phyloP scores from a whole-genome alignment of 2,888 invertebrate species.

The Cistogaster globosa region DNA sequence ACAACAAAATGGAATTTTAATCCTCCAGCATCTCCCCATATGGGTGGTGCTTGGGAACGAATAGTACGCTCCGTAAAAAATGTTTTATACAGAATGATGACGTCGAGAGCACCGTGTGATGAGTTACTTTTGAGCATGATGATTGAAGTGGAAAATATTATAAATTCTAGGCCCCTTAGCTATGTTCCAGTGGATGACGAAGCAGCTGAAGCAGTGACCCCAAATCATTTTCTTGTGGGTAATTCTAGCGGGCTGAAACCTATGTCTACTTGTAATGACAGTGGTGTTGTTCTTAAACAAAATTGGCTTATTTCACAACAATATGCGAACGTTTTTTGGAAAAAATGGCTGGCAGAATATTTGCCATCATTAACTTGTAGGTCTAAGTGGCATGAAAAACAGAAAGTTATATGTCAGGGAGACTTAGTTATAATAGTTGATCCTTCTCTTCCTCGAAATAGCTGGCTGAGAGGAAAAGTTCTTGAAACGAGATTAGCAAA shows the following conservation, averaged over 20 bases:
- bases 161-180: conserved; percentile 23
- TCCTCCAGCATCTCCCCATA: conserved; percentile 36
- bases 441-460: conserved; percentile 37
- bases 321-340: conserved; percentile 40
- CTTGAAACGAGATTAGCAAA: conserved; percentile 50
- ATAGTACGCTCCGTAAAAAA: conserved; percentile 41
- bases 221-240: conserved; percentile 48
- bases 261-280: conserved; percentile 12
- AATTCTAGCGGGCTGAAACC: conserved; percentile 51
- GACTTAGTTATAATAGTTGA: conserved; percentile 46
- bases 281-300: conserved; percentile 8
- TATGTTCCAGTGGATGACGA: conserved; percentile 31
- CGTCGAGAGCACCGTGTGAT: conserved; percentile 4
- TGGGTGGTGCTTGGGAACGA: conserved; percentile 39
- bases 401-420: conserved; percentile 15
- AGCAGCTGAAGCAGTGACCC: conserved; percentile 37
- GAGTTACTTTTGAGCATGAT: conserved; percentile 28
- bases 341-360: conserved; percentile 28
- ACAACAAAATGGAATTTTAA: conserved; percentile 50
- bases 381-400: conserved; percentile 1
- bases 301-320: conserved; percentile 41
- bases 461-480: conserved; percentile 42
- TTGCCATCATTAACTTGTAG: conserved; percentile 3
- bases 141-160: conserved; percentile 9
- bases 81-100: conserved; percentile 10